Base-by-base conservation (phyloP, 2,113 vertebrate species). In the Microcebus jonahi region DNA sequence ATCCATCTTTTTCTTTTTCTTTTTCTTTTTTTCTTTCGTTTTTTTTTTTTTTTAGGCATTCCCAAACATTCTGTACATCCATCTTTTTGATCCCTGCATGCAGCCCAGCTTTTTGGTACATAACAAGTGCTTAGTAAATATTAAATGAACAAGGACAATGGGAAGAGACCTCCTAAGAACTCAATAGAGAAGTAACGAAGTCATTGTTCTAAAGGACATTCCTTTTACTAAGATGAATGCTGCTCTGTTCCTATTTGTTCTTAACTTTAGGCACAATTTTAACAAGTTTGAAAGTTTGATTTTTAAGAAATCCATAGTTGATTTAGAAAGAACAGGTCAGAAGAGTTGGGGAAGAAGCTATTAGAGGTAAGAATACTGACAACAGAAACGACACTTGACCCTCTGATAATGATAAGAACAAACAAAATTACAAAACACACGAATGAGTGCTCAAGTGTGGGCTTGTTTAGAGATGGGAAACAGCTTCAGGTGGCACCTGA, bases 11-110 rank as follows among this genome's bases (percentile, higher is more conserved):
- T 79, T 89, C 6, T 55, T 95, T 93, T 79, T 89, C 6, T 55
- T 95, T 93, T 79, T 89, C 6, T 55, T 95, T 93, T 79, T 89
- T n/a, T n/a, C n/a, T n/a, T n/a, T n/a, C n/a, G n/a, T n/a, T n/a
- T n/a, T n/a, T n/a, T n/a, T n/a, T n/a, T n/a, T n/a, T n/a, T n/a
- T n/a, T n/a, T n/a, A n/a, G n/a, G n/a, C n/a, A n/a, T n/a, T n/a
- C n/a, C n/a, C n/a, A n/a, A n/a, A n/a, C n/a, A n/a, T n/a, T n/a
- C n/a, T n/a, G n/a, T n/a, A n/a, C 61, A 63, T 45, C 39, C 23
- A 88, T n/a, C 6, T 55, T 95, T 93, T 79, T 89, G 34, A 71
- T 23, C 31, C 92, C 18, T 86, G 73, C 25, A 93, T 61, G 34
- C 88, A 92, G 77, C 0, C 11, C 21, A 53, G n/a, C 9, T 23